Base-by-base conservation (phyloP, 2,113 vertebrate species). In the Atlantisia rogersi region DNA sequence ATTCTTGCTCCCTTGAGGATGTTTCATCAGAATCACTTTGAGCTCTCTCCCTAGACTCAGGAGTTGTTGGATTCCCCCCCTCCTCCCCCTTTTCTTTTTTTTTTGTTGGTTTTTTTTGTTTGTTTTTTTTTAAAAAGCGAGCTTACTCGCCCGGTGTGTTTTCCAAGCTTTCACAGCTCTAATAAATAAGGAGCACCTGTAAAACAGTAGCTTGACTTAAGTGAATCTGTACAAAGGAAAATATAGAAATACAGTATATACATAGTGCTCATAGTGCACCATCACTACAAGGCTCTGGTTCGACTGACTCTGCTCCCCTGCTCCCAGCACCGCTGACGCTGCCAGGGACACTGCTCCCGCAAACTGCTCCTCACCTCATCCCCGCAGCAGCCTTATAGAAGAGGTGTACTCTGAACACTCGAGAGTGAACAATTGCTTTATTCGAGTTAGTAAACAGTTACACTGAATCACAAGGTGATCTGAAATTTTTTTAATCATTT, bases 391-490 rank as follows among this genome's bases (percentile, higher is more conserved):
- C 97, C 98, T 96, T 97, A 97, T 91, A 97, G 98, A 95, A 96
- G 95, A 89, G 95, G 98, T 98, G 97, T 95, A 90, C 95, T 95
- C 88, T 88, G 97, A 97, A 97, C 97, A 98, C 97, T 97, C 67
- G 48, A 94, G 97, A 97, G 97, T 98, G 98, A 98, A 98, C 98
- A 98, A 98, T 98, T 98, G 98, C 98, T 98, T 98, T 98, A 98
- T 98, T 98, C 71, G 97, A 98, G 97, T 98, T 98, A 98, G 98
- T 98, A 98, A 98, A 98, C 98, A 98, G 98, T 98, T 98, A 98
- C 98, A 98, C 98, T 98, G 98, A 98, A 98, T 98, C 98, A 98
- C 98, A 98, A 98, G 98, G 98, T 98, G 98, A 98, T 98, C 96
- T 97, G 96, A 96, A 48, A 10, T 18, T 94, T 97, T 90, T 75